Evolutionary conservation across 1,140 invertebrate species (phyloP).

Genomic region (Scaptodrosophila lebanonensis): DNA sequence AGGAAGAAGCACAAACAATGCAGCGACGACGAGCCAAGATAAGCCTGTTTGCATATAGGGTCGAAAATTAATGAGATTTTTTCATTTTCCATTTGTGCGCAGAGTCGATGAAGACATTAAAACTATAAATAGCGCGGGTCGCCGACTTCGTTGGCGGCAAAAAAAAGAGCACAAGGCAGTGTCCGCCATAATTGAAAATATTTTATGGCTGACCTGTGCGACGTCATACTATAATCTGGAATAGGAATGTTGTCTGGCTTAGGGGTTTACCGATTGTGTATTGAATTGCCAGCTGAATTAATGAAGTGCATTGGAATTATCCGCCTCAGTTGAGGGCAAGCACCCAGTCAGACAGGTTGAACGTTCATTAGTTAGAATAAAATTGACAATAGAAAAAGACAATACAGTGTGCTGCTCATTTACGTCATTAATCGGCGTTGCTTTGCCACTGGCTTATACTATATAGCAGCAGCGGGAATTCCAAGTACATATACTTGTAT

Average conservation of each 20-base stretch:
- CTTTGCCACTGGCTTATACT: slow-evolving; percentile 23
- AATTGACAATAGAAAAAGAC: too few species aligned
- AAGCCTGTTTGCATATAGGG: too few species aligned
- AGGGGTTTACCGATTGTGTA: slow-evolving; percentile 21
- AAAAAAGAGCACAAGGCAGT: too few species aligned
- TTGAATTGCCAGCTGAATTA: slow-evolving; percentile 34
- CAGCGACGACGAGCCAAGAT: slow-evolving; percentile 21
- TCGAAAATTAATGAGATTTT: slow-evolving; percentile 53
- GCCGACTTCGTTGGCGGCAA: too few species aligned
- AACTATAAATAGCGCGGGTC: too few species aligned
- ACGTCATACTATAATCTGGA: not conserved
- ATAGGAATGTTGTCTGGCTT: slow-evolving; percentile 44
- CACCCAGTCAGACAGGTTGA: slow-evolving; percentile 15
- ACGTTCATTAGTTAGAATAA: too few species aligned
- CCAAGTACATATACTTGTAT: not conserved
- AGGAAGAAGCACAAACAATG: too few species aligned
- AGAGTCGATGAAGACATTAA: slow-evolving; percentile 66
- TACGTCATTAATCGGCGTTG: slow-evolving; percentile 24
- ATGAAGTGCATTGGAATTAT: slow-evolving; percentile 29
- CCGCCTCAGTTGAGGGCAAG: too few species aligned
- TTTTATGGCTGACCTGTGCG: slow-evolving; percentile 2
- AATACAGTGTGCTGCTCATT: not conserved
- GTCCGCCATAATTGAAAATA: too few species aligned
- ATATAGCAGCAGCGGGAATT: slow-evolving; percentile 1
- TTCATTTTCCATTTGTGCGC: slow-evolving; percentile 38